These are phyloP conservation scores for Gorsachius goisagi DNA, from an alignment of 2,113 vertebrate species.

Conservation along the genomic window DNA sequence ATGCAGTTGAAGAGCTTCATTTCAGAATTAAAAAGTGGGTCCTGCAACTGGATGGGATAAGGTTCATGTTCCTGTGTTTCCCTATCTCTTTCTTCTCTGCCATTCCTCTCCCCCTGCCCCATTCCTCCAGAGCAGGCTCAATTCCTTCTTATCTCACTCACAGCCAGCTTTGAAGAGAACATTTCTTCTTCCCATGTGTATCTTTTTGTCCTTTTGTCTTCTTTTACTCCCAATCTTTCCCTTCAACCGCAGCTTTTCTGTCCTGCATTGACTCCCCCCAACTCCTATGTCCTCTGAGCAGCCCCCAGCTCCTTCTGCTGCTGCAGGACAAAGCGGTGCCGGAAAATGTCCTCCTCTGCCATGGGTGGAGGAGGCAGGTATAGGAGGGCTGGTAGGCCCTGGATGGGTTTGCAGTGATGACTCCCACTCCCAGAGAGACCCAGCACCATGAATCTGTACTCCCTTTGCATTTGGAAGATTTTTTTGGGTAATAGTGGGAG, in stretches of 20 bases:
- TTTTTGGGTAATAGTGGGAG: not conserved
- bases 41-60: not conserved
- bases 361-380: not conserved
- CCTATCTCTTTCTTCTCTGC: not conserved
- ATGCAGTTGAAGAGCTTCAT: not conserved
- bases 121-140: not conserved
- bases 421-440: not conserved
- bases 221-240: not conserved
- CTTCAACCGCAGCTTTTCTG: not conserved
- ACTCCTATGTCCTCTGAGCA: not conserved
- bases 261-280: not conserved
- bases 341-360: not conserved
- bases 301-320: not conserved
- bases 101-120: not conserved
- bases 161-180: not conserved
- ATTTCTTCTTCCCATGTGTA: not conserved
- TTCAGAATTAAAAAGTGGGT: not conserved
- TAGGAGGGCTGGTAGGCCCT: not conserved
- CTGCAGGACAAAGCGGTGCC: rapidly evolving
- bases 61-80: not conserved
- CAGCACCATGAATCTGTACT: not conserved
- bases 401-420: not conserved
- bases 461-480: not conserved
- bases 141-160: not conserved
- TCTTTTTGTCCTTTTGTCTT: not conserved